Percentiles rank a stretch among this genome's conserved stretches.
These are phyloP conservation scores for Scrobipalpa costella DNA, from an alignment of 2,888 invertebrate species.

Conservation along the genomic window DNA sequence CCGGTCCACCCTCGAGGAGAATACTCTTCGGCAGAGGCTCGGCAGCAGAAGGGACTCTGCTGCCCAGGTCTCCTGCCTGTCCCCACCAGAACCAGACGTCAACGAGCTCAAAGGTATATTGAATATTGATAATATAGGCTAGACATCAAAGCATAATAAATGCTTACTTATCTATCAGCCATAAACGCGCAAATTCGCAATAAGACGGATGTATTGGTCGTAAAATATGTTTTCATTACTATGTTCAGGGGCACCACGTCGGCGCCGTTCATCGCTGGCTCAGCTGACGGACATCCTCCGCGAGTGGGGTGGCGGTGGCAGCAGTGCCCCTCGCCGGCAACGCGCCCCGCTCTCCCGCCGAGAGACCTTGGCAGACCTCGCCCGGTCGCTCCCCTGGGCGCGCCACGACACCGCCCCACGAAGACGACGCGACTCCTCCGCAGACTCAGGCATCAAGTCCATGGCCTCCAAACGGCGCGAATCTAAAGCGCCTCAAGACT, in stretches of 20 bases:
- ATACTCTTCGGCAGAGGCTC: slow-evolving; percentile 90
- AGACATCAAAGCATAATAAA: background rate
- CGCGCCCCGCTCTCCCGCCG: slow-evolving; percentile 88
- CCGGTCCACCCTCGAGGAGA: slow-evolving; percentile 91
- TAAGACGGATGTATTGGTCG: slow-evolving; percentile 17
- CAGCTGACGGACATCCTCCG: slow-evolving; percentile 93
- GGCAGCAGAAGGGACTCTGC: slow-evolving; percentile 94
- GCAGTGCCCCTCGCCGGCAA: slow-evolving; percentile 71
- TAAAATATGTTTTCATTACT: slow-evolving; percentile 17
- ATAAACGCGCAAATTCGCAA: slow-evolving; percentile 11
- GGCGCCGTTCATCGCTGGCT: slow-evolving; percentile 92
- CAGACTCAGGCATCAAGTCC: slow-evolving; percentile 91
- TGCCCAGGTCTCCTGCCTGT: slow-evolving; percentile 92
- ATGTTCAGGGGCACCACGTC: slow-evolving; percentile 81
- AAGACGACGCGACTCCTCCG: slow-evolving; percentile 93
- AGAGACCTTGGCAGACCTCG: slow-evolving; percentile 93
- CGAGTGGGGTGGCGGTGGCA: slow-evolving; percentile 90
- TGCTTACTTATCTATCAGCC: background rate
- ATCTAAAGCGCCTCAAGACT: slow-evolving; percentile 85
- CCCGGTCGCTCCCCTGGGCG: slow-evolving; percentile 91
- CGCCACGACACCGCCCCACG: slow-evolving; percentile 82
- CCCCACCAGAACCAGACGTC: slow-evolving; percentile 91
- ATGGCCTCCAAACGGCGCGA: slow-evolving; percentile 87
- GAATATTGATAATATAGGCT: slow-evolving; percentile 10
- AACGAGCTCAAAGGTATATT: slow-evolving; percentile 68